phyloP scores from a whole-genome alignment of 2,113 vertebrate species.

The Nicator chloris region DNA sequence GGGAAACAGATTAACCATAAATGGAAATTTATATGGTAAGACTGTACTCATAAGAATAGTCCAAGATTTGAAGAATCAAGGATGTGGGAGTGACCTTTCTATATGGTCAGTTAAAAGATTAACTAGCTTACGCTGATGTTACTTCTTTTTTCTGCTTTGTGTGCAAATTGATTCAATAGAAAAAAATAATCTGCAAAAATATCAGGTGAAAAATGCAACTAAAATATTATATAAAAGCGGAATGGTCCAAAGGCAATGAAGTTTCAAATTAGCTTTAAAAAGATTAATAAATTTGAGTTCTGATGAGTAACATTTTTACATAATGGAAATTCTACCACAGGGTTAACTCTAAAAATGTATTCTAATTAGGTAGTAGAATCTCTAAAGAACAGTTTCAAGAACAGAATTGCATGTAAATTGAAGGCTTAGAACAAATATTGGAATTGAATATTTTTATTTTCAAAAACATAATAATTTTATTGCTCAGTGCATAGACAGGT shows the following conservation, averaged over 20 bases:
- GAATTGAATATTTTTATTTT: background rate
- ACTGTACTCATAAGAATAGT: background rate
- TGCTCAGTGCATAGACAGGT: background rate
- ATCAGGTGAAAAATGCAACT: background rate
- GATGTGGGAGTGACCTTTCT: background rate
- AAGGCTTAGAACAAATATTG: background rate
- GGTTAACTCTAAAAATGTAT: background rate
- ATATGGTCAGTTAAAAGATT: background rate
- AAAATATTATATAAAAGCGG: background rate
- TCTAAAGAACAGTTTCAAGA: background rate
- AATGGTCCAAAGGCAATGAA: background rate
- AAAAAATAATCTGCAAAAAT: background rate
- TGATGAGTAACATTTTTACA: rapidly evolving
- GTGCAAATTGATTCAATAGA: background rate
- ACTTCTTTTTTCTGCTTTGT: background rate
- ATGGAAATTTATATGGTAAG: background rate
- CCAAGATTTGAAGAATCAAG: background rate
- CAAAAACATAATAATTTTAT: background rate
- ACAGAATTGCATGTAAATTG: background rate
- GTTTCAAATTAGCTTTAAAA: background rate
- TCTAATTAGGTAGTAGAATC: background rate
- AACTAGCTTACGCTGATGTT: background rate
- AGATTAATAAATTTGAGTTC: background rate
- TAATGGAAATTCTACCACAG: background rate
- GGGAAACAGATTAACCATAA: background rate